Evolutionary conservation across 2,113 vertebrate genomes (phyloP), one percentile per base, ranked within the genome.

Genomic region (Podarcis cretensis): DNA sequence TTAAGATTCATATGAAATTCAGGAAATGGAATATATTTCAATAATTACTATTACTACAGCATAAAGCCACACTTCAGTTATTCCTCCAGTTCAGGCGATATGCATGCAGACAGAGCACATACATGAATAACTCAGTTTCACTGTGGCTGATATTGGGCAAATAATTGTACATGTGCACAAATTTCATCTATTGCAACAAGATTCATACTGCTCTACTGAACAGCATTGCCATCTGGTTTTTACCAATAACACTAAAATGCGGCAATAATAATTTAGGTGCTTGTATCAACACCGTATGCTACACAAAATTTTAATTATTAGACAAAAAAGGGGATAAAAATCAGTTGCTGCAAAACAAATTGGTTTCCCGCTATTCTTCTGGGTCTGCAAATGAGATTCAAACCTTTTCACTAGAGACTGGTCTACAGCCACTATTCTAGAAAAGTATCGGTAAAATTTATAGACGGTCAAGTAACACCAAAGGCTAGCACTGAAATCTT

Each of bases 11-110:
- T 30, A 57, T 3, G 81, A 89, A 85, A 63, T 13, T 20, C 73
- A 90, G 74, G 91, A 18, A 85, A 88, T 66, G 74, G 12, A 88
- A n/a, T 40, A 73, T 23, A 16, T 65, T 43, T 79, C 57, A 79
- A 32, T 59, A 57, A 13, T 2, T 18, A 77, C 40, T 30, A 85
- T 57, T 5, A 57, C n/a, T 73, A 63, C 37, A 82, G 89, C 92
- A 89, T 84, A 73, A 91, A 27, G 30, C n/a, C 66, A 76, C 14
- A 94, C 1, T 83, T 83, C 90, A 94, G 71, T 85, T 77, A 43
- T 77, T 77, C 30, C 48, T 73, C 27, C 18, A 35, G 35, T 35
- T 35, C 35, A 10, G 48, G 25, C 32, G 87, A 95, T 90, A 84
- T 63, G 80, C 83, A 81, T 77, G 65, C 43, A 83, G 30, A 48